phyloP scores from a whole-genome alignment of 2,113 vertebrate genomes.

The Sisor rabdophorus region DNA sequence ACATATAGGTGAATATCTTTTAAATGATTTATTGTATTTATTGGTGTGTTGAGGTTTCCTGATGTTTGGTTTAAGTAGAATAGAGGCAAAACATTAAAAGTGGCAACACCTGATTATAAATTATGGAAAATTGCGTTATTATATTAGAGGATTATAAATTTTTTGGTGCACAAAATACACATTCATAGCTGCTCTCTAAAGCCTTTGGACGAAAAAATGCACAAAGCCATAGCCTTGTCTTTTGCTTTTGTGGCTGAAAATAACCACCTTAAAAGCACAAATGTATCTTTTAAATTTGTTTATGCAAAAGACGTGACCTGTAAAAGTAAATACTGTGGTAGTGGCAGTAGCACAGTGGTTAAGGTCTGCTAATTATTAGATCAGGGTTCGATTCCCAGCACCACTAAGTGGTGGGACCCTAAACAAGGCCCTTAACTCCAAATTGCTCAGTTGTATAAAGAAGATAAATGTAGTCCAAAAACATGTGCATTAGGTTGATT shows the following conservation, averaged over 20 bases:
- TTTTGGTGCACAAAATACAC: background rate
- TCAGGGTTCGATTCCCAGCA: no score
- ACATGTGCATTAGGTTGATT: no score
- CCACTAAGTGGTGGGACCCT: no score
- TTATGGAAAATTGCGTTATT: background rate
- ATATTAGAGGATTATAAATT: background rate
- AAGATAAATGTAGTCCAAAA: no score
- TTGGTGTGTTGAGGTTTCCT: background rate
- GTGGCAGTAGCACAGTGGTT: no score
- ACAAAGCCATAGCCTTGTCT: background rate
- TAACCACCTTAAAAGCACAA: background rate
- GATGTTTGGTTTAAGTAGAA: background rate
- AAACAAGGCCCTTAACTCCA: no score
- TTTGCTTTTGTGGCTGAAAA: background rate
- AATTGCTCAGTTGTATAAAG: no score
- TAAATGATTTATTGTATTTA: background rate
- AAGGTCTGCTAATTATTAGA: no score
- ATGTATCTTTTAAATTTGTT: no score
- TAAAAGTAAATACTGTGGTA: no score
- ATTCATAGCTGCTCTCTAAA: background rate
- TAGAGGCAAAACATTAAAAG: background rate
- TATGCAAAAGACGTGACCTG: background rate
- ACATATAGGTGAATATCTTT: background rate
- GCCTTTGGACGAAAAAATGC: background rate
- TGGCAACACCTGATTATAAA: background rate